Evolutionary conservation across 2,113 vertebrate species (phyloP).

Genomic region (Rhizomys pruinosus): DNA sequence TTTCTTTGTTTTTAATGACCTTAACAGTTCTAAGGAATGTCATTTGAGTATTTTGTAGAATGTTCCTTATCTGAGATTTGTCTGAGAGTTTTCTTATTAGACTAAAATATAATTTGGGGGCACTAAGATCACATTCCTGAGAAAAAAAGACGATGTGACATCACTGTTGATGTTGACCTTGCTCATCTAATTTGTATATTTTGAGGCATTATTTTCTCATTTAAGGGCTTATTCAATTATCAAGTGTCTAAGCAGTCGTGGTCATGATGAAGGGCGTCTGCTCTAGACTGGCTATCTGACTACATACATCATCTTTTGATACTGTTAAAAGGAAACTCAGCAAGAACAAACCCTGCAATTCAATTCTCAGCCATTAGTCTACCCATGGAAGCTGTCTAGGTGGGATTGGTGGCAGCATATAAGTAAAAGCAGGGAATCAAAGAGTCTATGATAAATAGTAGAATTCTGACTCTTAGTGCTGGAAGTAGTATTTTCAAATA

Average conservation of each 20-base stretch:
- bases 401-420: neutral
- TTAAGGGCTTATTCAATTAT: neutral
- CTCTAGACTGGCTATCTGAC: neutral
- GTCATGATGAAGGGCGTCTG: neutral
- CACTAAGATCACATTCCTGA: neutral
- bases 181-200: neutral
- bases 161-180: neutral
- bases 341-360: neutral
- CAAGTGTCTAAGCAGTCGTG: neutral
- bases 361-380: neutral
- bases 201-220: neutral
- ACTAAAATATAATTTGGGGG: neutral
- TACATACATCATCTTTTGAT: neutral
- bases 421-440: neutral
- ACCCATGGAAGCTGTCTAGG: neutral
- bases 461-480: neutral
- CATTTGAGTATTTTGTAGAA: neutral
- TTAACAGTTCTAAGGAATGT: neutral
- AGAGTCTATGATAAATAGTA: neutral
- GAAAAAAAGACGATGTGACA: neutral
- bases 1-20: neutral
- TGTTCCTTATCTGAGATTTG: neutral
- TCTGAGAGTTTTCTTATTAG: neutral
- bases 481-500: constrained; percentile 25
- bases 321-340: neutral